These are phyloP conservation scores for Lepidocolaptes lacrymiger DNA, from an alignment of 2,797 vertebrate genomes.

Conservation along the genomic window DNA sequence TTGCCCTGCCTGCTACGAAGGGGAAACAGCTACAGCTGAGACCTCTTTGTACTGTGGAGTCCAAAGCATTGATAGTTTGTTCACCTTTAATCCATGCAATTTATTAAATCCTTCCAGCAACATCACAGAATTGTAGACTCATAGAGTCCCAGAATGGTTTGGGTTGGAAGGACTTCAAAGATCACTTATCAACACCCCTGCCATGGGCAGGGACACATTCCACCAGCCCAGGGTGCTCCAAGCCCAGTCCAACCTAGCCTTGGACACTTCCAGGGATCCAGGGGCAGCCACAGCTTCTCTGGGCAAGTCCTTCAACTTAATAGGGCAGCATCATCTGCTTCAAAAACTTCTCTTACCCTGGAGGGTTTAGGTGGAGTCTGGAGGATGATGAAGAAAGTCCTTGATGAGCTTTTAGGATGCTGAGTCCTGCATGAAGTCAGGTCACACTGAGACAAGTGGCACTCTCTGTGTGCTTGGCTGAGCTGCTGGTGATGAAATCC, in stretches of 20 bases:
- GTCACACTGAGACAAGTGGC: neutral
- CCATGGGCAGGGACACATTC: neutral
- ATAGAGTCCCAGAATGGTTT: neutral
- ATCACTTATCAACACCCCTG: neutral
- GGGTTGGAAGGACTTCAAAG: neutral
- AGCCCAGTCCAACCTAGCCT: rapidly evolving
- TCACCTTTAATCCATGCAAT: neutral
- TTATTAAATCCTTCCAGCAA: neutral
- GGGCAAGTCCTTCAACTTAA: neutral
- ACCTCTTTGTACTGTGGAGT: neutral
- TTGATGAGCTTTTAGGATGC: neutral
- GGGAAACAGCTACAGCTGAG: neutral
- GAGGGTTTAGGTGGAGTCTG: neutral
- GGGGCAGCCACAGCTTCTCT: neutral
- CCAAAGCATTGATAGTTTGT: neutral
- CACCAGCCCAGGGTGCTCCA: neutral
- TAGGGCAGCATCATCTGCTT: neutral
- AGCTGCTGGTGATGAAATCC: neutral
- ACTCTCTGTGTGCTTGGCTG: neutral
- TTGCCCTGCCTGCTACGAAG: neutral
- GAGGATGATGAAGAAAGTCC: neutral
- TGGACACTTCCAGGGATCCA: neutral
- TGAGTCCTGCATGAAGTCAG: neutral
- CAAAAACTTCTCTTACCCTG: neutral
- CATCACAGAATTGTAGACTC: neutral